These are phyloP conservation scores for Meiosimyza platycephala DNA, from an alignment of 2,888 invertebrate species.

Conservation along the genomic window DNA sequence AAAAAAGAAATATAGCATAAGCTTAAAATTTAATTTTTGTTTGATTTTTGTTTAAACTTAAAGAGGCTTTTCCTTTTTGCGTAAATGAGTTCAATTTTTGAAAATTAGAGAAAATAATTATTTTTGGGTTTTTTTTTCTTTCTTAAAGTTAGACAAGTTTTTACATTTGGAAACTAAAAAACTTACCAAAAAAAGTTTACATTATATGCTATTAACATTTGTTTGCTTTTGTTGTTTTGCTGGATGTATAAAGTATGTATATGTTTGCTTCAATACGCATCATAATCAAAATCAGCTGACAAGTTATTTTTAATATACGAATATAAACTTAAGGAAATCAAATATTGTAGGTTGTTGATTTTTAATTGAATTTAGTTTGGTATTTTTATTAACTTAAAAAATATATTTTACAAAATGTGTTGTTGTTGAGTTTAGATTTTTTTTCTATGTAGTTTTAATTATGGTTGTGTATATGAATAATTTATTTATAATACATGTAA, in stretches of 20 bases:
- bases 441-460: background rate
- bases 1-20: constrained; percentile 5
- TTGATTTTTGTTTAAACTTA: constrained; percentile 16
- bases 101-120: no score
- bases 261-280: constrained; percentile 18
- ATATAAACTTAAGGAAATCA: no score
- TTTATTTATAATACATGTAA: constrained; percentile 14
- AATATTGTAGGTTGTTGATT: no score
- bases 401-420: constrained; percentile 21
- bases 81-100: constrained; percentile 2
- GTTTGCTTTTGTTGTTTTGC: no score
- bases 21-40: constrained; percentile 12
- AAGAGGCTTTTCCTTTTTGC: constrained; percentile 23
- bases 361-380: constrained; percentile 3
- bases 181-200: background rate
- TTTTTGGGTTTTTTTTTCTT: no score
- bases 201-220: background rate
- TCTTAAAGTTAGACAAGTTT: background rate
- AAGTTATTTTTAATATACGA: no score
- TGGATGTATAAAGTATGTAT: constrained; percentile 1
- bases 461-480: constrained; percentile 17
- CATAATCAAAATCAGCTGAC: background rate
- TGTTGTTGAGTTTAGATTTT: constrained; percentile 1
- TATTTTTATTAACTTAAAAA: constrained; percentile 13
- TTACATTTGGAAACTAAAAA: constrained; percentile 2